Evolutionary conservation across 2,797 vertebrate genomes (phyloP), one percentile per base, ranked within the genome.

Genomic region (Brotula barbata): DNA sequence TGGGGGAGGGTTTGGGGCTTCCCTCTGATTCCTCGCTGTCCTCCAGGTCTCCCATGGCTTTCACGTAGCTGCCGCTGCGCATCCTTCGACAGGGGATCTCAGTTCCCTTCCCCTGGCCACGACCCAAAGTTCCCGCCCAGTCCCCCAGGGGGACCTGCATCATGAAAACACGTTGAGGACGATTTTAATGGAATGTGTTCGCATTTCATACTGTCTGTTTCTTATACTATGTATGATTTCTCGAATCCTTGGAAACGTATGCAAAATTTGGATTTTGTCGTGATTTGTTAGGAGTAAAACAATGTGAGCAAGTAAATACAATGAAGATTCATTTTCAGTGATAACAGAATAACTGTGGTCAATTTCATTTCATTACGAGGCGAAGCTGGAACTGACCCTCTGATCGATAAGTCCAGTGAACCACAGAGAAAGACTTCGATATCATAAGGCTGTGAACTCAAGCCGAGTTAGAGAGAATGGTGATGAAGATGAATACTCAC

Each of bases 61-160:
- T 99, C 66, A 99, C 97, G 64, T 99, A 99, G 84, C 97, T 99
- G 86, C 96, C 96, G 7, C 96, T 98, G 79, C 96, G 94, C 97
- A 98, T 98, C 80, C 97, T 93, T 58, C 96, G 90, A 83, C 97
- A 99, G 0, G 96, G 97, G 89, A 99, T 99, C 77, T 97, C 94
- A 0, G 90, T 90, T 48, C 93, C 94, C 39, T 62, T 81, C 20
- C 34, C 25, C 47, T 93, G 91, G 46, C 83, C 71, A 0, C 89
- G 92, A 63, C 93, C 92, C 82, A 97, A 83, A 0, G 93, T 93
- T 62, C 91, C 94, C 73, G 92, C 90, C 96, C 95, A 96, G 63
- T 98, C 96, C 21, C 95, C 96, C n/a, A 93, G 81, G 6, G 96
- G 96, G 69, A 98, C 95, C 97, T 99, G 80, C n/a, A 49, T 64